These are phyloP conservation scores for Drosophila rellima DNA, from an alignment of 2,888 invertebrate species.

Conservation along the genomic window DNA sequence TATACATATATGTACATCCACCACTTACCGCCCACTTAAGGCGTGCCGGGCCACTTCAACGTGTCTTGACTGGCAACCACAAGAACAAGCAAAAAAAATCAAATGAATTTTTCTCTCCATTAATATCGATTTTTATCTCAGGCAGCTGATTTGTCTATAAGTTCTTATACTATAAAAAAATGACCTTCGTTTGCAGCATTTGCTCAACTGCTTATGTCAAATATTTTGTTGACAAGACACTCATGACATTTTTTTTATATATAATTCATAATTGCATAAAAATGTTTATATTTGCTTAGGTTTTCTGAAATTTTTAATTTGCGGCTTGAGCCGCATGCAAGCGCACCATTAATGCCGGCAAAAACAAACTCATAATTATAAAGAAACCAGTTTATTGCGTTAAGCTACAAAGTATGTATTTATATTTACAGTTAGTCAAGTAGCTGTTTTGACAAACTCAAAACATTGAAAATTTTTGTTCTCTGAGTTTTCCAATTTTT, in stretches of 20 bases:
- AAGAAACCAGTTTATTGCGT: conserved; percentile 43
- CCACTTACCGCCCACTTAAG: conserved; percentile 25
- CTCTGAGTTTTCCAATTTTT: no score
- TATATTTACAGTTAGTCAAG: not conserved
- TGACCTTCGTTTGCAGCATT: conserved; percentile 60
- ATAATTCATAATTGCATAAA: conserved; percentile 7
- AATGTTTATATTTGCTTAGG: not conserved
- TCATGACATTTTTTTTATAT: conserved; percentile 29
- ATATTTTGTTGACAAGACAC: conserved; percentile 46
- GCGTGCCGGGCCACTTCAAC: conserved; percentile 60
- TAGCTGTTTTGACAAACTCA: no score
- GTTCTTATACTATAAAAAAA: conserved; percentile 38
- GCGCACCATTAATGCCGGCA: conserved; percentile 58
- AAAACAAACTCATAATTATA: conserved; percentile 59
- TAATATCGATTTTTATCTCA: conserved; percentile 76
- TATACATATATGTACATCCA: not conserved
- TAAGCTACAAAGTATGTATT: conserved; percentile 23
- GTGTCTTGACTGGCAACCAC: conserved; percentile 49
- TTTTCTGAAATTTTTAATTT: conserved; percentile 3
- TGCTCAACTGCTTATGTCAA: conserved; percentile 17
- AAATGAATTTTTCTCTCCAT: conserved; percentile 39
- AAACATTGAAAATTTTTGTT: no score
- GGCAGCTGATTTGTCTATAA: conserved; percentile 67
- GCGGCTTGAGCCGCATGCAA: conserved; percentile 57
- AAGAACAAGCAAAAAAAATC: conserved; percentile 4